phyloP scores from a whole-genome alignment of 2,113 vertebrate species.

The Plecotus auritus region DNA sequence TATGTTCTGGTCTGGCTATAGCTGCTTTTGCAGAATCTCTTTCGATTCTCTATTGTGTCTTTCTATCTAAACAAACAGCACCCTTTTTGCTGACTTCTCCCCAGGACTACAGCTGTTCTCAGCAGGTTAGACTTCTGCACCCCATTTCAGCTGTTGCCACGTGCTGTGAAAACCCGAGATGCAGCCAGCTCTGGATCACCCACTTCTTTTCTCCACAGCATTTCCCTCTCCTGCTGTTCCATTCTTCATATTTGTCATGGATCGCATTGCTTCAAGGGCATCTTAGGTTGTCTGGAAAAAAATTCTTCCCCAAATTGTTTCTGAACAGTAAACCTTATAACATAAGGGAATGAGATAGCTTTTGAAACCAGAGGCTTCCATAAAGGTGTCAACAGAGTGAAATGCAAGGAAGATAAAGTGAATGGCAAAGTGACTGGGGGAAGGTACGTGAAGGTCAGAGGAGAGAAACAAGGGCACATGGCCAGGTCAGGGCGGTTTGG shows the following conservation, averaged over 20 bases:
- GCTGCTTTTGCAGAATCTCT: not conserved
- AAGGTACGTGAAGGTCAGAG: not conserved
- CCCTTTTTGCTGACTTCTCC: not conserved
- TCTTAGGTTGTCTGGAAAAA: not conserved
- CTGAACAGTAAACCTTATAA: not conserved
- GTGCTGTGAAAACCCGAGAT: not conserved
- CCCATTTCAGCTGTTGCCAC: not conserved
- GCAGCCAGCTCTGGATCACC: not conserved
- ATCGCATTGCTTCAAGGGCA: not conserved
- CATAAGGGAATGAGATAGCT: not conserved
- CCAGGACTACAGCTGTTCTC: not conserved
- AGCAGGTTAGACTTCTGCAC: not conserved
- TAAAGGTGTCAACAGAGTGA: conserved; percentile 9
- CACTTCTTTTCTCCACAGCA: not conserved
- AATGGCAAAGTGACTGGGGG: not conserved
- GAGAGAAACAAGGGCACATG: not conserved
- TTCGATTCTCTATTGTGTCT: not conserved
- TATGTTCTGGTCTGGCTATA: not conserved
- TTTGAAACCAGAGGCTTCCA: conserved; percentile 5
- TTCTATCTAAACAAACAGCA: not conserved
- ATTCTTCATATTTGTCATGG: not conserved
- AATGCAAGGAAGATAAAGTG: not conserved
- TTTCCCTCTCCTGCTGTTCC: not conserved
- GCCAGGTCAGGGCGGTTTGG: not conserved
- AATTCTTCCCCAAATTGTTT: not conserved